phyloP scores from a whole-genome alignment of 2,888 invertebrate genomes.

The Dolichomitus sp. region DNA sequence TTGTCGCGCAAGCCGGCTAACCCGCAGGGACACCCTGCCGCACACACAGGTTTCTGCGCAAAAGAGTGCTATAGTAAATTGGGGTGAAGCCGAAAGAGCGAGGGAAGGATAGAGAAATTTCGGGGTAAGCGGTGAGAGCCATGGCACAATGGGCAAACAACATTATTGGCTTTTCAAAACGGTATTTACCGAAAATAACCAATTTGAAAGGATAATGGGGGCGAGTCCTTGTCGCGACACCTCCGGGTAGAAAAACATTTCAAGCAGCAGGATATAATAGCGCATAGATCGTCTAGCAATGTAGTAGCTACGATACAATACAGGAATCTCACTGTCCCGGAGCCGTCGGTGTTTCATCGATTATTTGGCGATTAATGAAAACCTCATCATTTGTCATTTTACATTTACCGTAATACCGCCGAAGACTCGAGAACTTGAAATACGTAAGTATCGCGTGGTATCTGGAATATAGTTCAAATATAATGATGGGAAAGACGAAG shows the following conservation, averaged over 20 bases:
- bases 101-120: conserved; percentile 63
- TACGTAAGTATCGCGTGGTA: background rate
- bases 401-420: background rate
- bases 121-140: conserved; percentile 54
- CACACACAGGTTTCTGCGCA: conserved; percentile 67
- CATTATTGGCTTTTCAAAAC: conserved; percentile 86
- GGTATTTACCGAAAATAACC: conserved; percentile 86
- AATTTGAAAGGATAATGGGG: conserved; percentile 84
- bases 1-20: conserved; percentile 77
- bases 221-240: conserved; percentile 74
- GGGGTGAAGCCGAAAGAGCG: conserved; percentile 44
- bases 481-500: conserved; percentile 45
- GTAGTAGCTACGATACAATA: background rate
- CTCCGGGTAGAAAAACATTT: conserved; percentile 67
- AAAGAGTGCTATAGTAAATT: conserved; percentile 67
- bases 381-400: conserved; percentile 28
- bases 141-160: conserved; percentile 83
- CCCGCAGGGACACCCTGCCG: conserved; percentile 75
- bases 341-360: background rate
- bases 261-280: conserved; percentile 30
- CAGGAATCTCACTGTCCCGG: background rate
- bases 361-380: conserved; percentile 21
- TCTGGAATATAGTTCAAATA: background rate
- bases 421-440: background rate
- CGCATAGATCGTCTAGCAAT: background rate